A percentile compares a stretch with the other conserved stretches of the same genome.
Evolutionary conservation across 2,888 invertebrate species (phyloP).

Genomic region (Cryptocheilus praepositus): DNA sequence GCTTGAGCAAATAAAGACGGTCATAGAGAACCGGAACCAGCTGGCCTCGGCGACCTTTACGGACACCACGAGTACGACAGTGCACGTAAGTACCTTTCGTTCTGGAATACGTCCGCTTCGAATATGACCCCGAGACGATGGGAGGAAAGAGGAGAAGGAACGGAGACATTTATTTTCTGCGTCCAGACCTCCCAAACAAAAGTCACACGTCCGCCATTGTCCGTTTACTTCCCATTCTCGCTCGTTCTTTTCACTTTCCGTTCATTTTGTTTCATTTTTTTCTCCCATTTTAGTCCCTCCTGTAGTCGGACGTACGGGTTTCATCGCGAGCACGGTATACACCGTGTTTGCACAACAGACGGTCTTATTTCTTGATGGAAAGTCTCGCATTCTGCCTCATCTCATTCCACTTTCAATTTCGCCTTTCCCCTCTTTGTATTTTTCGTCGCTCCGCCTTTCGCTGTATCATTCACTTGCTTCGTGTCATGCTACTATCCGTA

Average conservation of each 20-base stretch:
- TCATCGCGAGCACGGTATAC: too few relatives aligned
- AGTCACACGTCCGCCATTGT: too few relatives aligned
- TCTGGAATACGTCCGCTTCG: slow-evolving; percentile 10
- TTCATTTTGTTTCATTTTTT: slow-evolving; percentile 14
- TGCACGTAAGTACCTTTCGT: slow-evolving; percentile 62
- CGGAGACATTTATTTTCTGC: neutral
- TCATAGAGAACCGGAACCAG: slow-evolving; percentile 72
- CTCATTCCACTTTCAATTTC: too few relatives aligned
- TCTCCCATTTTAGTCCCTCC: too few relatives aligned
- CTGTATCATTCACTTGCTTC: too few relatives aligned
- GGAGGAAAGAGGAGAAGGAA: neutral
- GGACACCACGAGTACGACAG: slow-evolving; percentile 50
- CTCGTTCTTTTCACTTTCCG: neutral
- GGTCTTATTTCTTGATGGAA: too few relatives aligned
- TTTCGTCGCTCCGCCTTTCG: too few relatives aligned
- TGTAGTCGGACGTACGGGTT: too few relatives aligned
- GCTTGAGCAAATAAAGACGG: slow-evolving; percentile 73
- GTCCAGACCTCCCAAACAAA: neutral
- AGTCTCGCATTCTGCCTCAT: too few relatives aligned
- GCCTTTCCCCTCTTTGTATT: too few relatives aligned
- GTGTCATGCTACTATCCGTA: too few relatives aligned
- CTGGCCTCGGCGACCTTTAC: slow-evolving; percentile 62
- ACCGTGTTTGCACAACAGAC: too few relatives aligned
- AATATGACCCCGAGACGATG: neutral
- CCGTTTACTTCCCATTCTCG: neutral